Evolutionary conservation across 1,140 invertebrate species (phyloP), one percentile per base, ranked within the genome.

Genomic region (Calephelis virginiensis): DNA sequence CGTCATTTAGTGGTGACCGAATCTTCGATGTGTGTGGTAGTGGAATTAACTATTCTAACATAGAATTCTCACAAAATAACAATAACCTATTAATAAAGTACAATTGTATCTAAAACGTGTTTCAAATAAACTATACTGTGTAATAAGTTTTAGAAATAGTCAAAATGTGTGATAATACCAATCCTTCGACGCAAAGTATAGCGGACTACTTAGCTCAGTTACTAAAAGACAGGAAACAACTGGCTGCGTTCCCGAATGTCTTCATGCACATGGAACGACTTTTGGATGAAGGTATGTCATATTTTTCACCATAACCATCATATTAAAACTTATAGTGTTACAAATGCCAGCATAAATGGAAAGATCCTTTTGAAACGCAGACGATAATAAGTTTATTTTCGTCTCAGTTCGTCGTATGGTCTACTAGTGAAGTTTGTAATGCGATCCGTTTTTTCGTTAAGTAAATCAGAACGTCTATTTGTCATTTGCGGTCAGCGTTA

Each of bases 201-300:
- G 97, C 98, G 92, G 99, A 99, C 93, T 99, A 99, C 94, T 94
- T 99, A 94, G 98, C 98, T 91, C 99, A 99, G 94, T 95, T 99
- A 93, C 95, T 99, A 85, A 99, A 99, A 95, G 99, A 99, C 94
- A 98, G 99, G 94, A 99, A 99, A 94, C 98, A 99, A 94, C 94
- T 99, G 83, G 97, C 97, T 82, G 98, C 98, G 87, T 99, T 99
- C 93, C 98, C 99, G 74, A 99, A 99, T 94, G 97, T 99, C 90
- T 99, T 99, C 94, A 95, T 98, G 92, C 99, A 99, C 93, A 95
- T 99, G 83, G 99, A 99, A 93, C 95, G 99, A 91, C 95, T 99
- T 79, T 94, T 99, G 84, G 99, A 99, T 90, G 98, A 99, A 96
- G 99, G 99, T 99, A 95, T 95, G 95, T 85, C 66, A 61, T 65